These are phyloP conservation scores for Solenopsis fugax DNA, from an alignment of 1,140 invertebrate species.

Conservation along the genomic window DNA sequence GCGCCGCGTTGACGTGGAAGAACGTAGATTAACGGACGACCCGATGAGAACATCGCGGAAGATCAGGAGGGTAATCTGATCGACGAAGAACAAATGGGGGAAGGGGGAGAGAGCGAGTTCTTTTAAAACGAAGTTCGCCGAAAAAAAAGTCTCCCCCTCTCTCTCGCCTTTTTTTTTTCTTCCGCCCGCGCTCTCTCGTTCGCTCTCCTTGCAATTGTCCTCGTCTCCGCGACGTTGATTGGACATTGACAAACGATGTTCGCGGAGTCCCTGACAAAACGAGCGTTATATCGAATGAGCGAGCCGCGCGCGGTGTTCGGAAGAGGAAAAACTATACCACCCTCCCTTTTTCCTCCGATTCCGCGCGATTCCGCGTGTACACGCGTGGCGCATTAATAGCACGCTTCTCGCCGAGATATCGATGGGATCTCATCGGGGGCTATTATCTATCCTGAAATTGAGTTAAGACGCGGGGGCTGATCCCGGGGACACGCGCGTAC, in stretches of 20 bases:
- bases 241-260: slow-evolving; percentile 83
- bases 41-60: slow-evolving; percentile 18
- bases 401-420: slow-evolving; percentile 27
- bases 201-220: slow-evolving; percentile 16
- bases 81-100: slow-evolving; percentile 24
- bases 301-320: slow-evolving; percentile 45
- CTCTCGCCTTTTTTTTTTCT: slow-evolving; percentile 25
- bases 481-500: not conserved
- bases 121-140: slow-evolving; percentile 16
- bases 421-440: slow-evolving; percentile 36
- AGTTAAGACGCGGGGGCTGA: slow-evolving; percentile 36
- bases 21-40: slow-evolving; percentile 46
- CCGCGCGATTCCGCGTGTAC: not conserved
- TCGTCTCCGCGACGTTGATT: slow-evolving; percentile 78
- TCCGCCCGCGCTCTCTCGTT: slow-evolving; percentile 9
- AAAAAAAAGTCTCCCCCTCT: slow-evolving; percentile 26
- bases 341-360: not conserved
- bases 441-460: slow-evolving; percentile 53
- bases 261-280: slow-evolving; percentile 78
- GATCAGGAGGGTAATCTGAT: slow-evolving; percentile 36
- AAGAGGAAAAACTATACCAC: slow-evolving; percentile 35
- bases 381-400: slow-evolving; percentile 8
- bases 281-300: slow-evolving; percentile 78
- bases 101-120: not conserved
- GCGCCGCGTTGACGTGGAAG: slow-evolving; percentile 42